Conservation (phyloP, 2,888 invertebrate genomes). For the Pedicia rivosa region DNA sequence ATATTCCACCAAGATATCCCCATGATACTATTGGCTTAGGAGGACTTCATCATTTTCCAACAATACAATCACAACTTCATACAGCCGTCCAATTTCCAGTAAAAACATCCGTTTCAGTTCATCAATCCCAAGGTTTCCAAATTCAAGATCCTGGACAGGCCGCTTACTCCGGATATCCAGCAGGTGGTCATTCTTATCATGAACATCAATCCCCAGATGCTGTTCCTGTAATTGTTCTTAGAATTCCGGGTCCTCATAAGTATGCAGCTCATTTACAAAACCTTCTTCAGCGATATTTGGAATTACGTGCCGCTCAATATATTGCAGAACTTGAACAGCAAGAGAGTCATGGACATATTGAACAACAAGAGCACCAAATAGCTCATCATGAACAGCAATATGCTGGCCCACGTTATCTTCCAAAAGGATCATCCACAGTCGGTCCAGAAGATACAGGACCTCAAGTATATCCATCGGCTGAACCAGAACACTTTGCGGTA, state of each 20-base stretch:
- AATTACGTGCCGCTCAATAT: slow-evolving; percentile 28
- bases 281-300: slow-evolving; percentile 27
- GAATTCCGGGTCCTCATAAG: slow-evolving; percentile 29
- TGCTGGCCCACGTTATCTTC: background rate
- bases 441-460: background rate
- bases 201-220: slow-evolving; percentile 9
- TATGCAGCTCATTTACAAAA: slow-evolving; percentile 28
- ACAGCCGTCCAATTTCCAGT: slow-evolving; percentile 2
- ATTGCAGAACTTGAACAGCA: slow-evolving; percentile 24
- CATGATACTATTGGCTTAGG: slow-evolving; percentile 12
- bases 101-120: slow-evolving; percentile 35
- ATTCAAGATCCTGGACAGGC: slow-evolving; percentile 17
- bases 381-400: slow-evolving; percentile 5
- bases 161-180: no score
- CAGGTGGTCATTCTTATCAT: background rate
- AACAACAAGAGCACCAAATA: slow-evolving; percentile 6
- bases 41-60: slow-evolving; percentile 8
- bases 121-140: slow-evolving; percentile 38
- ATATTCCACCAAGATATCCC: slow-evolving; percentile 33
- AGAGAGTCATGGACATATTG: slow-evolving; percentile 13
- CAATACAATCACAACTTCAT: slow-evolving; percentile 5
- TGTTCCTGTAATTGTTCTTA: slow-evolving; percentile 23
- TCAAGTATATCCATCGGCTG: background rate
- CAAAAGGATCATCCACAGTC: slow-evolving; percentile 1
- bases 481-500: background rate